Evolutionary conservation across 2,797 vertebrate species (phyloP).

Genomic region (Myotis planiceps): DNA sequence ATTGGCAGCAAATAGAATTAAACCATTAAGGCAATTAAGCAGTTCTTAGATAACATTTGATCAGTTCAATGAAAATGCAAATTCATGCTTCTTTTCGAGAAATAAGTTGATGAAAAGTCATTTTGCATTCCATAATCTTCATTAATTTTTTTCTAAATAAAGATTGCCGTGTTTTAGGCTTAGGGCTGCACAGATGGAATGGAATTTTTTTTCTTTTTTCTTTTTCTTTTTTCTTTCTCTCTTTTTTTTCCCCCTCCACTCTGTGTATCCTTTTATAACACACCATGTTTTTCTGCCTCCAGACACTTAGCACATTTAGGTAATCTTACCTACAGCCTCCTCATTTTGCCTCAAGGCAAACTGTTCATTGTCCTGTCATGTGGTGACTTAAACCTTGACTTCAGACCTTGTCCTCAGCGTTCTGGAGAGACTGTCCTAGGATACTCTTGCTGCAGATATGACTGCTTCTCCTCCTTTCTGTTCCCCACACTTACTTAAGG

Average conservation of each 20-base stretch:
- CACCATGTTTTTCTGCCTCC: background rate
- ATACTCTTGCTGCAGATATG: background rate
- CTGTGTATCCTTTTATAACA: background rate
- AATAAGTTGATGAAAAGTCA: conserved; percentile 74
- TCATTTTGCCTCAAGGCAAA: conserved; percentile 3
- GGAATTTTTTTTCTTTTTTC: background rate
- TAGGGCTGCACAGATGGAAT: background rate
- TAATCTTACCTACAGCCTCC: conserved; percentile 17
- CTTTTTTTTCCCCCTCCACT: background rate
- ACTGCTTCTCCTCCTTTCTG: background rate
- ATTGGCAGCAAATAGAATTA: conserved; percentile 90
- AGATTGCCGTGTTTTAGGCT: background rate
- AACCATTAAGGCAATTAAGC: conserved; percentile 87
- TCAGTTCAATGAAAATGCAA: conserved; percentile 85
- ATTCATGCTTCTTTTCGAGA: conserved; percentile 79
- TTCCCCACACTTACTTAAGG: too few relatives aligned
- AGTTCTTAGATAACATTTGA: conserved; percentile 86
- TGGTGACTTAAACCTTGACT: background rate
- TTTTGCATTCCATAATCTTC: conserved; percentile 26
- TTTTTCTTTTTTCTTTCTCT: too few relatives aligned
- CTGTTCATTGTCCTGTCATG: background rate
- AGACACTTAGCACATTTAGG: background rate
- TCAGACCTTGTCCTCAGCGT: background rate
- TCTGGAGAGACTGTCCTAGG: background rate
- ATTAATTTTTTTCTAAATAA: conserved; percentile 63